Evolutionary conservation across 2,113 vertebrate species (phyloP).

Genomic region (Rattus norvegicus): DNA sequence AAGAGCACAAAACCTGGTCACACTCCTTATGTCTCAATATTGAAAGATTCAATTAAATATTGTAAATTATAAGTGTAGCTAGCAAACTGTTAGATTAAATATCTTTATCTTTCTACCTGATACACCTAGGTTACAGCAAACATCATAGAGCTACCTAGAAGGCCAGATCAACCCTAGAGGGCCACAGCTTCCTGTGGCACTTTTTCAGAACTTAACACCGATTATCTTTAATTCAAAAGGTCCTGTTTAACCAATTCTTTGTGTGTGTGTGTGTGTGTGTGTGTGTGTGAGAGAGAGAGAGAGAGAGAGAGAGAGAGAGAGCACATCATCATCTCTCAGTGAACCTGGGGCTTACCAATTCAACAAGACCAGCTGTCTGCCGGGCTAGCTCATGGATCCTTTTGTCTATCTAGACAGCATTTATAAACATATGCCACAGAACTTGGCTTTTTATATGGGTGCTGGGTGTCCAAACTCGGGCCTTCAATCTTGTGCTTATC

Average conservation of each 20-base stretch:
- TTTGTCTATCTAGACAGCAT: background rate
- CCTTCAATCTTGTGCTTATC: background rate
- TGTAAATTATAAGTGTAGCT: background rate
- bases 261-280: background rate
- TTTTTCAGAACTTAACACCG: conserved; percentile 31
- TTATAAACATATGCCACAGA: background rate
- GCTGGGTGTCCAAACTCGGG: background rate
- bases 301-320: no score
- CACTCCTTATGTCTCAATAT: conserved; percentile 27
- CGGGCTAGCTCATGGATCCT: background rate
- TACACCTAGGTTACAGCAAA: conserved; percentile 40
- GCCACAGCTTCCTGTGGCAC: background rate
- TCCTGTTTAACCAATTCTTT: background rate
- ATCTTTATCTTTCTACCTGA: background rate
- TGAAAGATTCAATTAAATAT: conserved; percentile 23
- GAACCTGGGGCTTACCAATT: background rate
- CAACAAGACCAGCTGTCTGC: background rate
- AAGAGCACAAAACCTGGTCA: background rate
- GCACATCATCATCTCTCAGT: no score
- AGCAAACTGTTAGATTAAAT: conserved; percentile 43
- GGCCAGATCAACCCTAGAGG: background rate
- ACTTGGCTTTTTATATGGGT: background rate
- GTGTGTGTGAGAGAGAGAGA: background rate
- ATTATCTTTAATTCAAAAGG: conserved; percentile 4
- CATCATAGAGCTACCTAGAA: background rate